Evolutionary conservation across 2,888 invertebrate genomes (phyloP), one percentile per base, ranked within the genome.

Genomic region (Diplolepis rosae): DNA sequence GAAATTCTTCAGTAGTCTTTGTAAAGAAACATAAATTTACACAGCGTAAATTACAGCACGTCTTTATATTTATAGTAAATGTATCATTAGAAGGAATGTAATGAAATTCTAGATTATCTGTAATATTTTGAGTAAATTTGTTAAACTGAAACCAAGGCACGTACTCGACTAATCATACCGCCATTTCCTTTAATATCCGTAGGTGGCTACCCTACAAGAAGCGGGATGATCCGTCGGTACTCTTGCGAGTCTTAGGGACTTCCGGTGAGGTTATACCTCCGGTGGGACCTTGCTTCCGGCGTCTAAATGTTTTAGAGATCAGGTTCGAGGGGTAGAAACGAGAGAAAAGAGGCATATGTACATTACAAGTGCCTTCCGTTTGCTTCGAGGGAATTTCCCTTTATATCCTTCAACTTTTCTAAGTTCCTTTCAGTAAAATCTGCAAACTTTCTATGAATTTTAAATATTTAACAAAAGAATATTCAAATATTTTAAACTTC

Each of bases 141-240:
- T 84, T 81, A 80, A 85, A 87, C 84, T 79, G 84, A 85, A 86
- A 85, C 84, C 85, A 80, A 81, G 77, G 81, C 88, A 88, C 88
- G 88, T 88, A 88, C 82, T 83, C 87, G 84, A 88, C 88, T 88
- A 88, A 88, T 88, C 88, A 88, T 88, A 88, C 88, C 88, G 87
- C 88, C 84, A 88, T 88, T 88, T 88, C 88, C 88, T 88, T 88
- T 88, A 88, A 88, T 88, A 88, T 88, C 88, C 88, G 88, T 85
- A 83, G 83, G 83, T 83, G 81, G 85, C 84, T 80, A 79, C 79
- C 82, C 82, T 75, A 75, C 73, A 56, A 48, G 48, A 71, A 27
- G 24, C 61, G 27, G 61, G 54, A 50, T 65, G 54, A 45, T 72
- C 51, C 71, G 72, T 69, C 78, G 79, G 75, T 78, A 83, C 80